Evolutionary conservation across 2,888 invertebrate species (phyloP).

Genomic region (Syritta pipiens): DNA sequence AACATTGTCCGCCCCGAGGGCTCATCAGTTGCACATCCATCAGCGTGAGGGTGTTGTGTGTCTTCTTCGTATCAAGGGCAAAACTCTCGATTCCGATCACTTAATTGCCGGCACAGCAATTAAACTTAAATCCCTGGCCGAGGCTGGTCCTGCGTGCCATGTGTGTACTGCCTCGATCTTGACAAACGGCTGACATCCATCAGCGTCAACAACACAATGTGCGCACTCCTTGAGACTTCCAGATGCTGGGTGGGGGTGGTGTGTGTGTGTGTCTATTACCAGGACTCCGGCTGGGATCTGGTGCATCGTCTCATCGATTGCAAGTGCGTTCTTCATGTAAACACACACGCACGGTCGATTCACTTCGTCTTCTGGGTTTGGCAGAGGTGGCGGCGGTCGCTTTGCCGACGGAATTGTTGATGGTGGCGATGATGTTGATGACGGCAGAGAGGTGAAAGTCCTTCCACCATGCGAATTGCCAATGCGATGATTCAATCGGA

Average conservation of each 20-base stretch:
- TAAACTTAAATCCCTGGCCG: conserved; percentile 43
- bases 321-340: conserved; percentile 19
- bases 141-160: conserved; percentile 28
- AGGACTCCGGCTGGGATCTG: conserved; percentile 34
- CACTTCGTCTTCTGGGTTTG: conserved; percentile 30
- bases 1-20: conserved; percentile 8
- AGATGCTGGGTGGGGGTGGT: conserved; percentile 52
- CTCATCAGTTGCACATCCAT: conserved; percentile 54
- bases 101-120: conserved; percentile 62
- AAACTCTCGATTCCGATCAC: conserved; percentile 65
- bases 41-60: conserved; percentile 53
- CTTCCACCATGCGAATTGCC: conserved; percentile 28
- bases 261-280: conserved; percentile 45
- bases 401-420: conserved; percentile 14
- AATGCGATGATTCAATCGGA: conserved; percentile 39
- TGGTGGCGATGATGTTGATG: conserved; percentile 35
- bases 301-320: not conserved
- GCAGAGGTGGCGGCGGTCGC: conserved; percentile 4
- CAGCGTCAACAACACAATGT: conserved; percentile 52
- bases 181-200: conserved; percentile 66
- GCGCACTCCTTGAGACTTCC: conserved; percentile 21
- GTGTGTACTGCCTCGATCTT: conserved; percentile 48
- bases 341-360: conserved; percentile 45
- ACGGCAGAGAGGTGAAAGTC: conserved; percentile 27
- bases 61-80: conserved; percentile 51